phyloP scores from a whole-genome alignment of 1,140 invertebrate species.

The Euschistus heros region DNA sequence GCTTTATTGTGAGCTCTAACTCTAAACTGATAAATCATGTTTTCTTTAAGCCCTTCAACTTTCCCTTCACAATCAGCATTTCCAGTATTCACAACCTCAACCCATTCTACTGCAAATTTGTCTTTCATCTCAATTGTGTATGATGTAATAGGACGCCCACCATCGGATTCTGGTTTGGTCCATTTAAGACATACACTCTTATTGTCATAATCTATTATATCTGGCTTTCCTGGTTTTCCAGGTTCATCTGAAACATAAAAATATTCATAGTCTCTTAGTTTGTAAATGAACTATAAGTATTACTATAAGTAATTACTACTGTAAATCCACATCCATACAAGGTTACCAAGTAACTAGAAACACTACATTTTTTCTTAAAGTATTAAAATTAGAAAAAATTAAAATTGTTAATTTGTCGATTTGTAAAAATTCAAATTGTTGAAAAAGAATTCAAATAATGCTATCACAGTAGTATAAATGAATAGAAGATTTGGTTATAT shows the following conservation, averaged over 20 bases:
- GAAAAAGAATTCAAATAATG: no score
- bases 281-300: no score
- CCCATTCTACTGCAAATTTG: conserved; percentile 82
- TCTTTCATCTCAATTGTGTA: conserved; percentile 95
- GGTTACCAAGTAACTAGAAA: no score
- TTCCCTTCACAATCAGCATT: conserved; percentile 65
- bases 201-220: conserved; percentile 89
- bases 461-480: no score
- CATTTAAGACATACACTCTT: conserved; percentile 81
- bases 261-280: not conserved
- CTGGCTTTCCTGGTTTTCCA: conserved; percentile 76
- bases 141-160: conserved; percentile 87
- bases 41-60: conserved; percentile 83
- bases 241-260: conserved; percentile 56
- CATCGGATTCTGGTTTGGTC: conserved; percentile 79
- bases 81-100: conserved; percentile 69
- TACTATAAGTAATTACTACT: no score
- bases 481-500: no score
- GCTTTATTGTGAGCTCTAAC: conserved; percentile 88
- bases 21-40: conserved; percentile 86
- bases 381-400: no score
- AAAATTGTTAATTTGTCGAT: no score
- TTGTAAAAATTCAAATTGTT: no score
- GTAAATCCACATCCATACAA: no score
- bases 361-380: no score